Conservation (phyloP, 2,888 invertebrate genomes). For the Cacoxenus indagator region DNA sequence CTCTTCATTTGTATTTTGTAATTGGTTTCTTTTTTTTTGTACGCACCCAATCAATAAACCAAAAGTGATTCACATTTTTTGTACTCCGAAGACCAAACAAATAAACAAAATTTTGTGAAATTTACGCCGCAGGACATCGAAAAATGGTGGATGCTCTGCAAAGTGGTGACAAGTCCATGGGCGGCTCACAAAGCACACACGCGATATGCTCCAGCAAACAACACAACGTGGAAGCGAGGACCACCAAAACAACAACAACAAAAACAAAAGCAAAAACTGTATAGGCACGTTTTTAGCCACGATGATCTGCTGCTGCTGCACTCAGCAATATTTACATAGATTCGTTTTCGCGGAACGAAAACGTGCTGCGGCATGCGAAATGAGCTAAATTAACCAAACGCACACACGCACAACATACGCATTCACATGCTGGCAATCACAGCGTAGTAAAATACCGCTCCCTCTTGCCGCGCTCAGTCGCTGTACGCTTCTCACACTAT, state of each 20-base stretch:
- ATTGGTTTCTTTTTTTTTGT: constrained; percentile 45
- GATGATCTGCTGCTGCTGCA: not conserved
- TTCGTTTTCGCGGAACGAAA: not conserved
- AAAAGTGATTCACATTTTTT: too few relatives aligned
- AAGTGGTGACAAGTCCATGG: too few relatives aligned
- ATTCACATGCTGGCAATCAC: not conserved
- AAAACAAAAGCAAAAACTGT: not conserved
- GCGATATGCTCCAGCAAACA: too few relatives aligned
- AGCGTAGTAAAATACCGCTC: not conserved
- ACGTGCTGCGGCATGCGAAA: constrained; percentile 14
- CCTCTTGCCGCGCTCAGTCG: not conserved
- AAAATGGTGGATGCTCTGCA: too few relatives aligned
- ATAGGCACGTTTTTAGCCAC: not conserved
- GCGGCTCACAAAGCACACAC: too few relatives aligned
- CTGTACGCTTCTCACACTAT: not conserved
- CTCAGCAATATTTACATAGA: not conserved
- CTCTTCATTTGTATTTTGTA: not conserved
- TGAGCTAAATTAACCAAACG: constrained; percentile 11
- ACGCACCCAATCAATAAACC: constrained; percentile 55
- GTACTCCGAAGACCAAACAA: too few relatives aligned
- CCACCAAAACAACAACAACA: constrained; percentile 27
- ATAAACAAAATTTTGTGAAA: not conserved
- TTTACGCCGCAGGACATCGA: not conserved
- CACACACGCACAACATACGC: not conserved
- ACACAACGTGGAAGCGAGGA: constrained; percentile 37